Base-by-base conservation (phyloP, 2,113 vertebrate genomes). In the Gopherus flavomarginatus region DNA sequence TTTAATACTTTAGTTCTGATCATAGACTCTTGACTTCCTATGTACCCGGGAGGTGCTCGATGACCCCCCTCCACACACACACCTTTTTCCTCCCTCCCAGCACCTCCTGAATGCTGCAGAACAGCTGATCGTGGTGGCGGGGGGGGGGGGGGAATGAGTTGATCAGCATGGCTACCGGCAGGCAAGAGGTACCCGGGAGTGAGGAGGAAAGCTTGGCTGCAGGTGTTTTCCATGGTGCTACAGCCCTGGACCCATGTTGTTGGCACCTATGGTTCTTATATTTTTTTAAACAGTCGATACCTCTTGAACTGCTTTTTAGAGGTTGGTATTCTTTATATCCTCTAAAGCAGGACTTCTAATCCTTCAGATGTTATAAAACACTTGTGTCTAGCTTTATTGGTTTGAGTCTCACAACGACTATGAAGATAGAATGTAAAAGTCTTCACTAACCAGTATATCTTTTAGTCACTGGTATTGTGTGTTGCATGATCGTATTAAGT, bases 381-480 rank as follows among this genome's bases (percentile, higher is more conserved):
- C 27, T 21, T 52, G 29, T 54, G 92, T 54, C 44, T 69, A 9
- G n/a, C 72, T 57, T 78, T 96, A 91, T 72, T 90, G 53, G 35
- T 56, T 90, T 14, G 1, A 13, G 89, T 93, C 92, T 81, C 16
- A 26, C 54, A 29, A 11, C 0, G 0, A 1, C 1, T 0, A 53
- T 0, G 0, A 6, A 52, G 44, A 6, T 80, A 1, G 0, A 77
- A 2, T 29, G 49, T 56, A 59, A 27, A 83, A 9, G 62, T 78
- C 29, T 0, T 50, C 81, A 24, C n/a, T 12, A 4, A 49, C 53
- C 26, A 83, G 81, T 26, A 3, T 69, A n/a, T 26, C 21, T 59
- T 5, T 87, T 75, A 42, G 0, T 94, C 77, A 21, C 69, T 5
- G 0, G 29, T 0, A 0, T 62, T 26, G 2, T 1, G 24, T 77